Conservation (phyloP, 37 sponge, comb jelly and placozoan genomes). For the Geodia barretti region DNA sequence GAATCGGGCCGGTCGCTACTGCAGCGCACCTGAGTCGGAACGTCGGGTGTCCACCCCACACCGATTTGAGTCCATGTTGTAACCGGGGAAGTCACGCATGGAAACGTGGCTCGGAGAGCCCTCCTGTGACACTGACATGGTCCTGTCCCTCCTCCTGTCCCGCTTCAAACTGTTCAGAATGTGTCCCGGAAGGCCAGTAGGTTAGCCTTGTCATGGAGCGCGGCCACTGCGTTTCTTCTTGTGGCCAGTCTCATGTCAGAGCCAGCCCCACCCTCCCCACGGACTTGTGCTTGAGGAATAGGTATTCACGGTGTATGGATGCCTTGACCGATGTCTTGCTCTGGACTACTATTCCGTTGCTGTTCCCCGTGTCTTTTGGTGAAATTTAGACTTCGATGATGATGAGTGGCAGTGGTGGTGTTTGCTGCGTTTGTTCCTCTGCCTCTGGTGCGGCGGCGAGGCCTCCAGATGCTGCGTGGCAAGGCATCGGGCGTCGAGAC, state of each 20-base stretch:
- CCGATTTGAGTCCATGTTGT: too few relatives aligned
- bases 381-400: background rate
- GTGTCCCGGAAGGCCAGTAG: slow-evolving; percentile 62
- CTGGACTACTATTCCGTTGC: background rate
- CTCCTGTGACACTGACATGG: background rate
- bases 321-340: slow-evolving; percentile 4
- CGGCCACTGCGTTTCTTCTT: slow-evolving; percentile 63
- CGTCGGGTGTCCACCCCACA: background rate
- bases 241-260: background rate
- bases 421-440: background rate
- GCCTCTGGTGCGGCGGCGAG: background rate
- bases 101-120: background rate
- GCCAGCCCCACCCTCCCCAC: background rate
- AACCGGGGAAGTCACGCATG: background rate
- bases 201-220: slow-evolving; percentile 68
- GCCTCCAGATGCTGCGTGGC: background rate
- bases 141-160: slow-evolving; percentile 29
- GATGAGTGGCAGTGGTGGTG: background rate
- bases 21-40: slow-evolving; percentile 9
- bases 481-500: background rate
- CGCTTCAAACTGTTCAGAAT: slow-evolving; percentile 67
- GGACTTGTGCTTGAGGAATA: background rate
- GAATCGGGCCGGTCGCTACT: slow-evolving; percentile 11
- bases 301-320: background rate
- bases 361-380: too few relatives aligned